Base-by-base conservation (phyloP, 2,888 invertebrate species). In the Nemotelus pantherinus region DNA sequence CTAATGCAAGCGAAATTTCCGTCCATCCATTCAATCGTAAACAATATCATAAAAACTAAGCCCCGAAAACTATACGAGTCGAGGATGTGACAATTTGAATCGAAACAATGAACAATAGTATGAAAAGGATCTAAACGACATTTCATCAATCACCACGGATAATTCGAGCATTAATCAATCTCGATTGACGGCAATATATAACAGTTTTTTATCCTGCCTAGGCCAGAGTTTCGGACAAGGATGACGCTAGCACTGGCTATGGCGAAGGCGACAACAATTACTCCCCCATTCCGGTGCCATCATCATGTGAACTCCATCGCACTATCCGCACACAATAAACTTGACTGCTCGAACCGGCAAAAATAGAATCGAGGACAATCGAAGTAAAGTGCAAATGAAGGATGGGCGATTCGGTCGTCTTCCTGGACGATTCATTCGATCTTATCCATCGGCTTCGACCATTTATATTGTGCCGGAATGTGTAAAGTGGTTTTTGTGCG, bases 81-180 rank as follows among this genome's bases (percentile, higher is more conserved):
- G 55, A 70, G 70, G 70, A 70, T 70, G 70, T 55, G 68, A 47
- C 63, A 67, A 39, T 55, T 68, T 55, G 58, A 55, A 58, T 68
- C 55, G 68, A 67, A 55, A 68, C 67, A 68, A 67, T 67, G 67
- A 74, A 55, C 74, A 79, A 80, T 77, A 65, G 68, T 79, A 77
- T 77, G 80, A 77, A 80, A 81, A 81, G 81, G 80, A 79, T 77
- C 80, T 77, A 81, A 80, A 80, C 80, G 81, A 82, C 81, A 79
- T 81, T 81, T 82, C 82, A 82, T 82, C 82, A 82, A 82, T 82
- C 82, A 82, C 81, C 79, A 79, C 74, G 80, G 81, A 81, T 82
- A 82, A 81, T 81, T 82, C 80, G 81, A 80, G 80, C 81, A 82
- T 82, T 82, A 81, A 82, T 82, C 82, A 82, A 82, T 81, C 81